Evolutionary conservation across 2,113 vertebrate genomes (phyloP).

Genomic region (Eulacestoma nigropectus): DNA sequence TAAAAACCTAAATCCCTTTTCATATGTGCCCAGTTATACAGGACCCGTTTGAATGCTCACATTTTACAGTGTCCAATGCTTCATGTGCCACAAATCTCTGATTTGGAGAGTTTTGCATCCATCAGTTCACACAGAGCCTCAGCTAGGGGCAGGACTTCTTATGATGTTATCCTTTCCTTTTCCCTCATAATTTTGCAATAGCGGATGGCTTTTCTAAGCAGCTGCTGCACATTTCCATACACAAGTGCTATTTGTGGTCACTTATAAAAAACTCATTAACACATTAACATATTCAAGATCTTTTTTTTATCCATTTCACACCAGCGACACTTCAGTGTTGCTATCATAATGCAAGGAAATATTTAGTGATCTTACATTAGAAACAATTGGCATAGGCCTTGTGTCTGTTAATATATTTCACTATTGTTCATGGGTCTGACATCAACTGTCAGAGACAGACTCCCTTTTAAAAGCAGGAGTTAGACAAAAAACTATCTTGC

Average conservation of each 20-base stretch:
- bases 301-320: conserved; percentile 3
- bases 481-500: neutral
- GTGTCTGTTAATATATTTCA: neutral
- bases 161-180: neutral
- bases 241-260: conserved; percentile 26
- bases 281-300: neutral
- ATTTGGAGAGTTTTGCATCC: neutral
- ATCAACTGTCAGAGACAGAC: neutral
- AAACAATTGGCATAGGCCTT: neutral
- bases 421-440: neutral
- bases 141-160: neutral
- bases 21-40: neutral
- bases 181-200: neutral
- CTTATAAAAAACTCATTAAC: neutral
- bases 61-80: neutral
- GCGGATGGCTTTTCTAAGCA: neutral
- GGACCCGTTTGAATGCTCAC: neutral
- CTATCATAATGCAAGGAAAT: neutral
- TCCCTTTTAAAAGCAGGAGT: neutral
- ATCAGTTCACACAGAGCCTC: neutral
- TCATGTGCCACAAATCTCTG: neutral
- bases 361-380: neutral
- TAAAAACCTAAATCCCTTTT: neutral
- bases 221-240: neutral
- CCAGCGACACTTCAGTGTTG: neutral